Evolutionary conservation across 2,888 invertebrate genomes (phyloP).

Genomic region (Diachrysia chrysitis): DNA sequence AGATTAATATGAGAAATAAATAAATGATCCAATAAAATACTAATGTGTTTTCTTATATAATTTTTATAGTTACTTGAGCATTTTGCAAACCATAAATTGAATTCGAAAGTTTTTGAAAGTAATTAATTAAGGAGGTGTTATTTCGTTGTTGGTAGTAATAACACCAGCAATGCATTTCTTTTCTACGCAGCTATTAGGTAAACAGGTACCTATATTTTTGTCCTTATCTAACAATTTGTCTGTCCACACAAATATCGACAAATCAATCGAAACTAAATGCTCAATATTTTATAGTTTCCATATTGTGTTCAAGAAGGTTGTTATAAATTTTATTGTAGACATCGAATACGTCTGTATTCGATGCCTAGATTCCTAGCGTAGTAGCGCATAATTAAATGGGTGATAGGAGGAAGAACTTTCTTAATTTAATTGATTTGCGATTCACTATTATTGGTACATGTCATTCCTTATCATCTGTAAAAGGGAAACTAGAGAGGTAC

Average conservation of each 20-base stretch:
- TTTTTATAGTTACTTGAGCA: background rate
- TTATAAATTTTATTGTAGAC: too few species aligned
- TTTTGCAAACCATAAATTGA: background rate
- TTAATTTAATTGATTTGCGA: background rate
- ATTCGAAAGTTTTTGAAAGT: constrained; percentile 4
- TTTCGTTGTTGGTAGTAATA: background rate
- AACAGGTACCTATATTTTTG: background rate
- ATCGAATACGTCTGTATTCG: too few species aligned
- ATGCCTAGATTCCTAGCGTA: too few species aligned
- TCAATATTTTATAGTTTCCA: background rate
- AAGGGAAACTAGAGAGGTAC: background rate
- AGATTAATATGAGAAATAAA: background rate
- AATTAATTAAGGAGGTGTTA: constrained; percentile 3
- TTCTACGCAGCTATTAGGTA: background rate
- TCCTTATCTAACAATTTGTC: background rate
- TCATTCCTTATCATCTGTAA: background rate
- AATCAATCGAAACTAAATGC: too few species aligned
- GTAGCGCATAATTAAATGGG: too few species aligned
- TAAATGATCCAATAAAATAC: constrained; percentile 12
- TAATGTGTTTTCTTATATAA: constrained; percentile 2
- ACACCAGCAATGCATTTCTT: background rate
- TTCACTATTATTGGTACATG: background rate
- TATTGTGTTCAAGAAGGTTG: background rate
- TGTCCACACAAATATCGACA: background rate
- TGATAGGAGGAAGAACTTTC: background rate